Evolutionary conservation across 2,113 vertebrate genomes (phyloP).

Genomic region (Alaudala cheleensis): DNA sequence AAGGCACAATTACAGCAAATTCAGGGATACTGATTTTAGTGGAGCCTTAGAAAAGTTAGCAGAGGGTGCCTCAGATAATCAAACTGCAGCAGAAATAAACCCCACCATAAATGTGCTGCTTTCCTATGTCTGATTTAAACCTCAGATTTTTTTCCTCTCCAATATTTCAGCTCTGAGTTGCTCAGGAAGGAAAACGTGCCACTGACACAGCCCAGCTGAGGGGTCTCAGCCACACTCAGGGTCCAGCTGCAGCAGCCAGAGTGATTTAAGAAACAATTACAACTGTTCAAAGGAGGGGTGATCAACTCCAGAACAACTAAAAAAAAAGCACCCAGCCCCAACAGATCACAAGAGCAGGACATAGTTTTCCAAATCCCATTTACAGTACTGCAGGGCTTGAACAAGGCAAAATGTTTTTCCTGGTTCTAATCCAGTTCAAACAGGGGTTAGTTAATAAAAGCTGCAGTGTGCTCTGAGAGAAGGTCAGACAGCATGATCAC

Average conservation of each 20-base stretch:
- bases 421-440: not conserved
- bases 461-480: not conserved
- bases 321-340: not conserved
- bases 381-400: not conserved
- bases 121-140: not conserved
- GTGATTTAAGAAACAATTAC: not conserved
- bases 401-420: not conserved
- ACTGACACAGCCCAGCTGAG: accelerated
- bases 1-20: not conserved
- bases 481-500: not conserved
- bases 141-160: not conserved
- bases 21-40: not conserved
- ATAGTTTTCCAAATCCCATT: not conserved
- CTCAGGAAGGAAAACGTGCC: not conserved
- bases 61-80: not conserved
- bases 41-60: not conserved
- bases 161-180: not conserved
- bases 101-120: not conserved
- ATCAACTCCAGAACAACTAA: not conserved
- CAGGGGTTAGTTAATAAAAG: not conserved
- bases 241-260: not conserved
- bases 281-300: not conserved
- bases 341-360: not conserved
- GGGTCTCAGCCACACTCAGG: not conserved
- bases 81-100: not conserved